phyloP scores from a whole-genome alignment of 2,888 invertebrate species.

The Sceliomorpha sp. region DNA sequence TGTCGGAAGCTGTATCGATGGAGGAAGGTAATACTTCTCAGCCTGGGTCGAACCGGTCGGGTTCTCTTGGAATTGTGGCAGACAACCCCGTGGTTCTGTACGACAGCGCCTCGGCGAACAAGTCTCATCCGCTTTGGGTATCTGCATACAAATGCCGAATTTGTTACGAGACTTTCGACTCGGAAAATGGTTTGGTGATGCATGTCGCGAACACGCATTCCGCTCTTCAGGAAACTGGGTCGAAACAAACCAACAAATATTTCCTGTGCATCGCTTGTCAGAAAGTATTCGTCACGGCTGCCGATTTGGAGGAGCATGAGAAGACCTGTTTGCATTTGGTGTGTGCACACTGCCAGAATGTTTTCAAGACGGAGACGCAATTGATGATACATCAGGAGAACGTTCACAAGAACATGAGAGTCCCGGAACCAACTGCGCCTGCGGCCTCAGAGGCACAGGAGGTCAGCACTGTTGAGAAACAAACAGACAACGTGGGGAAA shows the following conservation, averaged over 20 bases:
- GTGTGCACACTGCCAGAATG: slow-evolving; percentile 20
- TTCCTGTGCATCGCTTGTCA: slow-evolving; percentile 37
- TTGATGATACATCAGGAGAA: slow-evolving; percentile 29
- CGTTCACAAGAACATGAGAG: slow-evolving; percentile 20
- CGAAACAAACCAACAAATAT: slow-evolving; percentile 11
- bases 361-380: slow-evolving; percentile 28
- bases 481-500: slow-evolving; percentile 24
- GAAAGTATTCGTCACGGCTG: slow-evolving; percentile 21
- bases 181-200: slow-evolving; percentile 23
- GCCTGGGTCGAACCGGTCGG: too few relatives aligned
- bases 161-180: slow-evolving; percentile 13
- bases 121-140: background rate
- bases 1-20: too few relatives aligned
- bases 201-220: slow-evolving; percentile 23
- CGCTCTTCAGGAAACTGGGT: background rate
- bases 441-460: too few relatives aligned
- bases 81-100: background rate
- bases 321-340: slow-evolving; percentile 12
- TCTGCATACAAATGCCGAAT: slow-evolving; percentile 1
- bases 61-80: too few relatives aligned
- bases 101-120: slow-evolving; percentile 10
- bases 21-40: too few relatives aligned
- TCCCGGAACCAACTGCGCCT: background rate
- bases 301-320: slow-evolving; percentile 26
- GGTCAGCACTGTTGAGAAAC: too few relatives aligned